Base-by-base conservation (phyloP, 2,797 vertebrate species). In the Gymnopithys bicolor region DNA sequence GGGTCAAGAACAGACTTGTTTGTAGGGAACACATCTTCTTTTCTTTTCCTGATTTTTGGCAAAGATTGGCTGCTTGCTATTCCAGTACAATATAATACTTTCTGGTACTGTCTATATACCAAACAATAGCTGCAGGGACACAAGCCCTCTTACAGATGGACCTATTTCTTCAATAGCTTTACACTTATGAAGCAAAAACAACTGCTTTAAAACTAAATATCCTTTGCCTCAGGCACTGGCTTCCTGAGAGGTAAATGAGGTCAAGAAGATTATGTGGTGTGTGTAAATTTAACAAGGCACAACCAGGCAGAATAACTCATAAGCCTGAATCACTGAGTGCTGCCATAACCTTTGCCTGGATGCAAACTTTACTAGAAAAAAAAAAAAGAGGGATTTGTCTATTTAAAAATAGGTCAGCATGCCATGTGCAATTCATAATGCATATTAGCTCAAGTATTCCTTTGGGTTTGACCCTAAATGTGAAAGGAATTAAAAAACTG, bases 161-260 rank as follows among this genome's bases (percentile, higher is more conserved):
- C 14, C 5, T 69, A 21, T 71, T 92, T 85, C 70, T 89, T 94
- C 71, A 80, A 21, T 49, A 59, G 21, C 3, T 69, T 78, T 68
- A 87, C 89, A 46, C 3, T 45, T 21, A n/a, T 0, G 3, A 89
- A 92, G 73, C 43, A 78, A 88, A 93, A 73, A 0, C 32, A 85
- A 73, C 46, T 75, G 16, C 55, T 94, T 88, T 78, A 92, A 86
- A 89, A 84, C 21, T 41, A 83, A 85, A 96, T 63, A 45, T 66
- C 43, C 18, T 87, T 80, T 78, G 51, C 87, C 85, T 83, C 74
- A 75, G 87, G 87, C 83, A 43, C 39, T 84, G 48, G 27, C 14
- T 92, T 69, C 24, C 45, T 27, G 49, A 78, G 41, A 94, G 88
- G 60, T 91, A 87, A 86, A 77, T 45, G 81, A 95, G 78, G 91